Conservation (phyloP, 1,140 invertebrate genomes). For the Euura lappo region DNA sequence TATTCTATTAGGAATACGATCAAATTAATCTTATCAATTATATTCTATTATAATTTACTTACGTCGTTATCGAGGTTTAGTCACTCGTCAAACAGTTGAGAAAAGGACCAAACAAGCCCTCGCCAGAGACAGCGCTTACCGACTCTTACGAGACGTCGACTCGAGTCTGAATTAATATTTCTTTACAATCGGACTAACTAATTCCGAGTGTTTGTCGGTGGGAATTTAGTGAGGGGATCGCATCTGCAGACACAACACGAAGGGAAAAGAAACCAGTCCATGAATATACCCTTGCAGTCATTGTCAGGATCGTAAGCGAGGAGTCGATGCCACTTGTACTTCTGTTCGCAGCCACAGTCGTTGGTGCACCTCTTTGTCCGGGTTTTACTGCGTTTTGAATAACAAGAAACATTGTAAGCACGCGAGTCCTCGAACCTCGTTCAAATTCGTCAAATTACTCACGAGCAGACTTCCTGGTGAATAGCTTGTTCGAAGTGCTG, state of each 20-base stretch:
- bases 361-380: conserved; percentile 78
- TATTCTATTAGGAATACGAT: conserved; percentile 1
- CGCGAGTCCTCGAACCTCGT: neutral
- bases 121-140: too few species aligned
- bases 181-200: neutral
- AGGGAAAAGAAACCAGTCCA: conserved; percentile 95
- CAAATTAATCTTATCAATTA: neutral
- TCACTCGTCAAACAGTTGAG: too few species aligned
- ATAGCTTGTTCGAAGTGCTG: conserved; percentile 95
- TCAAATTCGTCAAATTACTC: conserved; percentile 47
- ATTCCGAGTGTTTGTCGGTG: conserved; percentile 9
- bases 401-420: neutral
- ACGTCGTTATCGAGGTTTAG: neutral
- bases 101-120: too few species aligned
- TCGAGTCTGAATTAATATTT: too few species aligned
- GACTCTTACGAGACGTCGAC: too few species aligned
- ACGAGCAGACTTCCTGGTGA: conserved; percentile 93
- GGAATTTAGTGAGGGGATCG: conserved; percentile 54
- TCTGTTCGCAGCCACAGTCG: conserved; percentile 89
- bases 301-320: conserved; percentile 92
- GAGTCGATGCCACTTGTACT: conserved; percentile 87
- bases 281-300: conserved; percentile 93
- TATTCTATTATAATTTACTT: conserved; percentile 3
- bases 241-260: conserved; percentile 92
- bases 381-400: conserved; percentile 68